Base-by-base conservation (phyloP, 2,113 vertebrate genomes). In the Sapayoa aenigma region DNA sequence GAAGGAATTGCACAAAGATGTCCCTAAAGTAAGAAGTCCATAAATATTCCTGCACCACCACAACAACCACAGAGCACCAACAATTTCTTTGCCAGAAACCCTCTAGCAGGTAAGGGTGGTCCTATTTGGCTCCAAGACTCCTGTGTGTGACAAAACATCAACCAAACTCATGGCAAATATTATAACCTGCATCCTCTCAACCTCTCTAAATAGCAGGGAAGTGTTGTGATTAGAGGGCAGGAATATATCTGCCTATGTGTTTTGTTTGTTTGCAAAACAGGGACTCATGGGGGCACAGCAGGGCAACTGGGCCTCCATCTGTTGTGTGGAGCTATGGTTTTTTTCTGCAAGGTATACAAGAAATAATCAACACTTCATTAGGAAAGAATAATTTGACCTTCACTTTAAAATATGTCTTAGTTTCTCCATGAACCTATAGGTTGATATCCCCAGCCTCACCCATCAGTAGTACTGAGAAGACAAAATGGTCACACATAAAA, bases 271-370 rank as follows among this genome's bases (percentile, higher is more conserved):
- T 89, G 71, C 11, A 5, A 62, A 95, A 76, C 52, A 84, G 31
- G 53, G 78, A 52, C 94, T 90, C 81, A 41, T 0, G 9, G 78
- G 69, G 58, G 71, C 87, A 87, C 89, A 91, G 95, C 95, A 95
- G 89, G 84, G 87, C 50, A 75, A 28, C 44, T 12, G 84, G 77
- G 52, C 49, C 47, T 95, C 95, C 94, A 96, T 92, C 94, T 97
- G 92, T 76, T 80, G 78, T 92, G 85, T 8, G 5, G 35, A 87
- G n/a, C 37, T 78, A 22, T 63, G 46, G 0, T 3, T 68, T 47
- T 78, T 94, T 94, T 66, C 58, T 96, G 94, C 72, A 92, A 94
- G 69, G 37, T 91, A 60, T 65, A 89, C 69, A 95, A 87, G 89
- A 94, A 94, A 93, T 35, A 92, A 65, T 30, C 35, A 89, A 39